Base-by-base conservation (phyloP, 2,888 invertebrate species). In the Leucophora obtusa region DNA sequence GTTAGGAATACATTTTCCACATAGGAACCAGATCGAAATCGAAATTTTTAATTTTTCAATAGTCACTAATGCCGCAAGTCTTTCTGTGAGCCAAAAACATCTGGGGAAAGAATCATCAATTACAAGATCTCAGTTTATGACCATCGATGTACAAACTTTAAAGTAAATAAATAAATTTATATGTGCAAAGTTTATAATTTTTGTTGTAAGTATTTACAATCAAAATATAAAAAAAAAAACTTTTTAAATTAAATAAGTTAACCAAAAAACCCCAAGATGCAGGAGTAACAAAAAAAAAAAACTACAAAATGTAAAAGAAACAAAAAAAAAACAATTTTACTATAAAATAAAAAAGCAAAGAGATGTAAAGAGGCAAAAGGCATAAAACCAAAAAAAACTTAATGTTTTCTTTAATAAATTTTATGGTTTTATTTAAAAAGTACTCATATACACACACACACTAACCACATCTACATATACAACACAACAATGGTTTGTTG, bases 401-500 rank as follows among this genome's bases (percentile, higher is more conserved):
- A 56, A 56, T 66, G 66, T 66, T 66, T 66, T 66, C 66, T 66
- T 66, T 54, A 66, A 66, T 66, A 66, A 66, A 66, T 66, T 66
- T 66, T 66, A 66, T 66, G 54, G 66, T 66, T 66, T 47, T 38
- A 38, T 38, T 38, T 11, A 38, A 38, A 4, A 38, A 38, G 38
- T 38, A 38, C 38, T 14, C 11, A 11, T 11, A 38, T 7, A 35
- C 10, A 38, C 38, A 28, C 28, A 28, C 28, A 28, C 28, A 28
- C 43, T 3, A 47, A n/a, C 43, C 43, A 47, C 43, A 47, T 47
- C 14, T n/a, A 47, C 43, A 38, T 38, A 38, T 14, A 38, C 11
- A 3, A 43, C 7, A 33, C 10, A 68, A 78, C 50, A 78, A 78
- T 68, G 68, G 72, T 79, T 74, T 79, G 74, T 79, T 79, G 66